These are phyloP conservation scores for Erpetoichthys calabaricus DNA, from an alignment of 2,797 vertebrate species.

Conservation along the genomic window DNA sequence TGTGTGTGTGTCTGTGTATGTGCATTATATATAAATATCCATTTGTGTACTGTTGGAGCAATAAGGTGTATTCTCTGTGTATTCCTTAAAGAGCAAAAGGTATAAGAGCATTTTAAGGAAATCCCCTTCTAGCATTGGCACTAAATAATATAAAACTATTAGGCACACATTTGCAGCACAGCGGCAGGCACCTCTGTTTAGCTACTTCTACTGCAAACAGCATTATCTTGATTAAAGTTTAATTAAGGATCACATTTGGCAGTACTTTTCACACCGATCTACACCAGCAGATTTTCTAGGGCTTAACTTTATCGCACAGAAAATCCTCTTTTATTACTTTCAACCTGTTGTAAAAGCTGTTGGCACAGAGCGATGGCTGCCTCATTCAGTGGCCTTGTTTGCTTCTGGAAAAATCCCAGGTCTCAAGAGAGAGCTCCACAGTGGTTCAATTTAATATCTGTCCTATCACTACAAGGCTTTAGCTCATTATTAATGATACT, in stretches of 20 bases:
- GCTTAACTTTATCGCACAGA: slow-evolving; percentile 99
- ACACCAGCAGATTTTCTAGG: slow-evolving; percentile 99
- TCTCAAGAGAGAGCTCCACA: slow-evolving; percentile 94
- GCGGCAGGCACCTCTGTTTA: slow-evolving; percentile 49
- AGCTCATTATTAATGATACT: slow-evolving; percentile 99
- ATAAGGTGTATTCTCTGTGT: slow-evolving; percentile 27
- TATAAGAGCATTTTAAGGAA: slow-evolving; percentile 33
- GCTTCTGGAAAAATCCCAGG: slow-evolving; percentile 93
- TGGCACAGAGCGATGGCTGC: slow-evolving; percentile 84
- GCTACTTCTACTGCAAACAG: slow-evolving; percentile 68
- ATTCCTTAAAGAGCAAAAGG: slow-evolving; percentile 34
- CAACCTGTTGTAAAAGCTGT: slow-evolving; percentile 99
- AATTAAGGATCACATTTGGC: slow-evolving; percentile 99
- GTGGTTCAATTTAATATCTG: slow-evolving; percentile 99
- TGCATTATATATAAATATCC: slow-evolving; percentile 21
- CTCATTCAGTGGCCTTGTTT: slow-evolving; percentile 95
- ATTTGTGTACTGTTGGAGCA: slow-evolving; percentile 34
- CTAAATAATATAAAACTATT: slow-evolving; percentile 39
- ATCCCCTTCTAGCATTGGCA: slow-evolving; percentile 24
- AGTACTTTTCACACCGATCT: slow-evolving; percentile 97
- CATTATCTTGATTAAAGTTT: slow-evolving; percentile 99
- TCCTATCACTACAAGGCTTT: slow-evolving; percentile 89
- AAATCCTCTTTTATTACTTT: slow-evolving; percentile 99
- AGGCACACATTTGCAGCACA: slow-evolving; percentile 37
- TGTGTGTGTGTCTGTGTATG: too few relatives aligned